Percentiles rank a stretch among this genome's conserved stretches.
phyloP scores from a whole-genome alignment of 2,888 invertebrate genomes.

The Kuschelorhynchus macadamiae region DNA sequence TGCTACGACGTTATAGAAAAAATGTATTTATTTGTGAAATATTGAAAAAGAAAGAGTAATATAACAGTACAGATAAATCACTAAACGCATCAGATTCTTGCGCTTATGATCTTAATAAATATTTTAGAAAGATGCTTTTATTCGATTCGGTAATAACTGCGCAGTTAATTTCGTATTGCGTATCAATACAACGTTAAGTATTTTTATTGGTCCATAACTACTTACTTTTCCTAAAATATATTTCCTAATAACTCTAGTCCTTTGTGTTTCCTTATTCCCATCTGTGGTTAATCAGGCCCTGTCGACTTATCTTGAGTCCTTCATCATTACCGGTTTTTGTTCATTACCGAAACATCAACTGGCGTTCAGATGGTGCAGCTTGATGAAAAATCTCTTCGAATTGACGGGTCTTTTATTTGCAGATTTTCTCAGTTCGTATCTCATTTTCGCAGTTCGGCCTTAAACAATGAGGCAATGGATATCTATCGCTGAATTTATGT shows the following conservation, averaged over 20 bases:
- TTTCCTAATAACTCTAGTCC: conserved; percentile 17
- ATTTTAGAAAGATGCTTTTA: too few relatives aligned
- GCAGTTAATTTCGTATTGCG: too few relatives aligned
- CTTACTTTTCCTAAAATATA: conserved; percentile 18
- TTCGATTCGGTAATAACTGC: too few relatives aligned
- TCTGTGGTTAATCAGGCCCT: conserved; percentile 66
- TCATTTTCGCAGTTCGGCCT: conserved; percentile 66
- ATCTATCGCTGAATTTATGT: not conserved
- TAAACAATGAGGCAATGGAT: conserved; percentile 53
- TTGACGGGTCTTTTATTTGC: conserved; percentile 69
- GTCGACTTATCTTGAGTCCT: conserved; percentile 64
- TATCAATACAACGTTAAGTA: too few relatives aligned
- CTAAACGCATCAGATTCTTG: too few relatives aligned
- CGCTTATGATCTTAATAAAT: too few relatives aligned
- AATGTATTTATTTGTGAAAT: too few relatives aligned
- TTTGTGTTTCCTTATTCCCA: conserved; percentile 55
- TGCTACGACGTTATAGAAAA: too few relatives aligned
- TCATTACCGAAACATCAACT: conserved; percentile 68
- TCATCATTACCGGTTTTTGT: conserved; percentile 69
- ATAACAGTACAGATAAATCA: too few relatives aligned
- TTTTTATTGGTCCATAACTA: too few relatives aligned
- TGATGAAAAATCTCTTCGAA: conserved; percentile 69
- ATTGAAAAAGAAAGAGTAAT: too few relatives aligned
- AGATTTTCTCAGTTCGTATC: conserved; percentile 69
- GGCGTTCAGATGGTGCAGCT: conserved; percentile 65